These are phyloP conservation scores for Tinea pellionella DNA, from an alignment of 2,888 invertebrate genomes.

Conservation along the genomic window DNA sequence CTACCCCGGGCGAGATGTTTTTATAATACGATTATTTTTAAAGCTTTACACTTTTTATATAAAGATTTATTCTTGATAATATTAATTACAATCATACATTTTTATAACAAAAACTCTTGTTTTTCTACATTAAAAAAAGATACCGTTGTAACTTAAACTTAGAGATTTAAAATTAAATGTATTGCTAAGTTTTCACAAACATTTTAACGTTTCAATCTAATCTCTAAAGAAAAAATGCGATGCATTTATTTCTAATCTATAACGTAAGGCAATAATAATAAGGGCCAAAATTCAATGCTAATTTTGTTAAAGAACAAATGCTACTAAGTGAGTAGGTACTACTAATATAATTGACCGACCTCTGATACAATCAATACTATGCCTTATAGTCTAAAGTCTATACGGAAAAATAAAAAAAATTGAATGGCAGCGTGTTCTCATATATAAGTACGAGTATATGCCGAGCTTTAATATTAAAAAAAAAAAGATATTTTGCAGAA, in stretches of 20 bases:
- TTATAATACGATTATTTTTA: too few species aligned
- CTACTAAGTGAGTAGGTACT: background rate
- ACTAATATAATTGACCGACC: slow-evolving; percentile 1
- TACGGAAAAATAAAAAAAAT: too few species aligned
- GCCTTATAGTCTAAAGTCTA: background rate
- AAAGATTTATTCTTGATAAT: too few species aligned
- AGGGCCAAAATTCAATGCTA: background rate
- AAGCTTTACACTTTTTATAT: too few species aligned
- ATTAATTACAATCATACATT: too few species aligned
- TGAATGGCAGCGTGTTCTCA: too few species aligned
- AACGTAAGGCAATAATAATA: background rate
- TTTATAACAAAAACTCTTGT: too few species aligned
- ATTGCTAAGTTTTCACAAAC: background rate
- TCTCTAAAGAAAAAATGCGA: background rate
- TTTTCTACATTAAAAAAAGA: background rate
- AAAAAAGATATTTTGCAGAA: too few species aligned
- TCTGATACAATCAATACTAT: background rate
- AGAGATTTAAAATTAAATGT: background rate
- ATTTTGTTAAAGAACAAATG: background rate
- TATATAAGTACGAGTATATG: too few species aligned
- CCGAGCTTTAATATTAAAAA: too few species aligned
- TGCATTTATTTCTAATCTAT: background rate
- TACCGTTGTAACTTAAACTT: background rate
- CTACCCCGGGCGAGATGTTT: too few species aligned
- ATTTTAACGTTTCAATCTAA: background rate